Percentiles rank a stretch among this genome's conserved stretches.
These are phyloP conservation scores for Pygoscelis adeliae DNA, from an alignment of 2,113 vertebrate species.

Conservation along the genomic window DNA sequence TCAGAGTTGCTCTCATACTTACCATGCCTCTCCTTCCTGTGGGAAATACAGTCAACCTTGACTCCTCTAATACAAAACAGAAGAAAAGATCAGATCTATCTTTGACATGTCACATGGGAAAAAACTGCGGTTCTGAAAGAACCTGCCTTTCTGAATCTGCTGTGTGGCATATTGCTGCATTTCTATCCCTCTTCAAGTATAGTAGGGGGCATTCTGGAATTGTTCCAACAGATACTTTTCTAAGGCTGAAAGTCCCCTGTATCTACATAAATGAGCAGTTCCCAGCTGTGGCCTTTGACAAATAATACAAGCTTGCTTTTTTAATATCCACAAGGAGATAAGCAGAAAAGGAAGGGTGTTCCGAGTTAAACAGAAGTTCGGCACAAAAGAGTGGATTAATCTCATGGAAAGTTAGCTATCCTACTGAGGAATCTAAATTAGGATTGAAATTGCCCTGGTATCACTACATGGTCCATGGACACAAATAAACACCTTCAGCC, in stretches of 20 bases:
- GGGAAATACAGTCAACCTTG: neutral
- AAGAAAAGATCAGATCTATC: neutral
- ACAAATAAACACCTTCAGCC: neutral
- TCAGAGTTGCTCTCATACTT: neutral
- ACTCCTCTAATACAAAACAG: neutral
- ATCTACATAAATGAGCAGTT: neutral
- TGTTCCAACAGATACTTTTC: neutral
- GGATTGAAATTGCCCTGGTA: neutral
- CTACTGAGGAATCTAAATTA: neutral
- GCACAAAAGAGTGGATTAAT: neutral
- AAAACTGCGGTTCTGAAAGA: neutral
- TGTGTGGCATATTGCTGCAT: neutral
- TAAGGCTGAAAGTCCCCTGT: neutral
- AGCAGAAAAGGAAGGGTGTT: neutral
- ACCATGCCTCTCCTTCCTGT: neutral
- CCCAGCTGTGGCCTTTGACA: neutral
- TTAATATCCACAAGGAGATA: neutral
- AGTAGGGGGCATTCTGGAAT: neutral
- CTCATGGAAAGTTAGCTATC: neutral
- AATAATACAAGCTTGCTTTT: neutral
- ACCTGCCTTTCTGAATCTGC: neutral
- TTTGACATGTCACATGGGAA: neutral
- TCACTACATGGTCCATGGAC: fast-evolving
- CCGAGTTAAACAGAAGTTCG: neutral
- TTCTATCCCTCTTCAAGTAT: neutral